phyloP scores from a whole-genome alignment of 2,888 invertebrate species.

The Hermaeophaga mercurialis region DNA sequence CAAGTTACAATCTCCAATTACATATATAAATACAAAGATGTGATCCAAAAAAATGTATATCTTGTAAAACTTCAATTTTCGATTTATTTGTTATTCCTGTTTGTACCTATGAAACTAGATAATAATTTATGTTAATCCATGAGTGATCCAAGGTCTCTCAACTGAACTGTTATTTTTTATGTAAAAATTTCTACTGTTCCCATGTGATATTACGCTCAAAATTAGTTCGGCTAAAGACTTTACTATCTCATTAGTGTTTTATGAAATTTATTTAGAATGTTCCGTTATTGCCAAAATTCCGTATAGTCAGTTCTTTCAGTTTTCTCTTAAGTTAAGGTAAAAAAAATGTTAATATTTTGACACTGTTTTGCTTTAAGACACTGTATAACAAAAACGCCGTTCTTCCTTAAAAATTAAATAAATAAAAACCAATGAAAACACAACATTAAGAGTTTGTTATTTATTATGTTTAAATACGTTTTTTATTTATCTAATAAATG shows the following conservation, averaged over 20 bases:
- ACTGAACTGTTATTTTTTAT: too few species aligned
- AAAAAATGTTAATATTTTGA: slow-evolving; percentile 24
- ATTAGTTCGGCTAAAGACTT: slow-evolving; percentile 43
- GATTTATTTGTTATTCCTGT: too few species aligned
- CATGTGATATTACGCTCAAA: slow-evolving; percentile 54
- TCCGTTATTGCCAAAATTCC: slow-evolving; percentile 33
- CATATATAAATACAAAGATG: too few species aligned
- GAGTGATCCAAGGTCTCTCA: too few species aligned
- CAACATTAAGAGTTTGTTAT: slow-evolving; percentile 47
- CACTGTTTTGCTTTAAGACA: slow-evolving; percentile 38
- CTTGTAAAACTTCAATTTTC: too few species aligned
- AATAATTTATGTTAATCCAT: too few species aligned
- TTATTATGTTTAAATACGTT: slow-evolving; percentile 37
- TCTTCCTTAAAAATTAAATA: slow-evolving; percentile 47
- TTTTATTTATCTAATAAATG: slow-evolving; percentile 38
- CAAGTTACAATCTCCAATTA: too few species aligned
- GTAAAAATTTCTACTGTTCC: slow-evolving; percentile 40
- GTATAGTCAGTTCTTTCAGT: slow-evolving; percentile 18
- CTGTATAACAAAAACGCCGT: slow-evolving; percentile 46
- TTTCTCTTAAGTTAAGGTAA: slow-evolving; percentile 21
- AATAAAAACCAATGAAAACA: slow-evolving; percentile 38
- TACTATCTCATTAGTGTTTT: slow-evolving; percentile 38
- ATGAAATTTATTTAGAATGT: slow-evolving; percentile 28
- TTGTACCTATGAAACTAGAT: too few species aligned
- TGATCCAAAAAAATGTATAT: too few species aligned